Base-by-base conservation (phyloP, 2,888 invertebrate genomes). In the Brenthis ino region DNA sequence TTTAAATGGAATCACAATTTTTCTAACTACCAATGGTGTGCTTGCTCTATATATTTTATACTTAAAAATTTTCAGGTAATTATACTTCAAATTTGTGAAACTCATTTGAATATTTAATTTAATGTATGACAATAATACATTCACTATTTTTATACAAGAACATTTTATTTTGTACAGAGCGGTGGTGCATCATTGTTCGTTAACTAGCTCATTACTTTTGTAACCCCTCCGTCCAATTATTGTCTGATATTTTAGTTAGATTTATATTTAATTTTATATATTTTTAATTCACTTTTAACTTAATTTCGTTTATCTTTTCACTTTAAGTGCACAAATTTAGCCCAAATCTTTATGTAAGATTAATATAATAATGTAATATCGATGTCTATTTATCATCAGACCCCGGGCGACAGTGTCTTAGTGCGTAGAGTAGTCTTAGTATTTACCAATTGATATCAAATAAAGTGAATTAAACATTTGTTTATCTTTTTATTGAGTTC, bases 71-170 rank as follows among this genome's bases (percentile, higher is more conserved):
- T 57, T 37, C 11, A 43, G 37, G 43, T 33, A 0, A 12, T 28
- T 60, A 33, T 50, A 8, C 37, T 11, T 37, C 8, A 2, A 2
- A 43, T 60, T 12, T 33, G 33, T n/a, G 3, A 48, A 28, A 48
- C 28, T 13, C 13, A 12, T 28, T n/a, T 8, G 28, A 28, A 48
- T 24, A 24, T 28, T 48, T 24, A 47, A 24, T 48, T 48, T 48
- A 47, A 20, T 50, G 47, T 57, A 58, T 50, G 60, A 60, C 60
- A 60, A 60, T 60, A 60, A 60, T n/a, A 50, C n/a, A 60, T 60
- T 16, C 12, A 60, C 33, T 60, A 60, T 60, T 60, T 50, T 60
- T 50, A 60, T 28, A 60, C 8, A 2, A n/a, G 11, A 43, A 8
- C 5, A 13, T 28, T 28, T 28, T 28, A 28, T 28, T 28, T 28